phyloP scores from a whole-genome alignment of 2,888 invertebrate species.

The Augiades crinisus region DNA sequence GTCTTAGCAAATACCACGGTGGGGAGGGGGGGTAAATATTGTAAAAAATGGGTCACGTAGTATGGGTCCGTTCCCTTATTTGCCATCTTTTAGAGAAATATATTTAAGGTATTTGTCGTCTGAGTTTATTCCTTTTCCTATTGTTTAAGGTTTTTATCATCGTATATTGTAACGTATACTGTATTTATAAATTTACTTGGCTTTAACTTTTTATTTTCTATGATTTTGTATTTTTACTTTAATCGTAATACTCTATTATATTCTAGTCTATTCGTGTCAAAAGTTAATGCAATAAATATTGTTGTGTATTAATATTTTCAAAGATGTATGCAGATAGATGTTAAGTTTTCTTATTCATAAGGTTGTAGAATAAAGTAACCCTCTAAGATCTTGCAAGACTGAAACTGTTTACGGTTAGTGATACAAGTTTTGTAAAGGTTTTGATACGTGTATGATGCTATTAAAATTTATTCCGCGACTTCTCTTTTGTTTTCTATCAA shows the following conservation, averaged over 20 bases:
- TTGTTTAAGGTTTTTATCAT: too few species aligned
- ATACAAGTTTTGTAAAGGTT: slow-evolving; percentile 17
- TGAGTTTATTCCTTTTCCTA: too few species aligned
- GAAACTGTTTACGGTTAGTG: slow-evolving; percentile 29
- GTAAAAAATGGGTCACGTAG: too few species aligned
- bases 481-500: not conserved
- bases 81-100: too few species aligned
- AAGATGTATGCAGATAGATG: not conserved
- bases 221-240: too few species aligned
- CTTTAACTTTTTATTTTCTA: not conserved
- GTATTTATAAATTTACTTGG: not conserved
- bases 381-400: slow-evolving; percentile 25
- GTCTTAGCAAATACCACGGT: too few species aligned
- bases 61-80: too few species aligned
- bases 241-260: not conserved
- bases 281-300: not conserved
- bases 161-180: not conserved
- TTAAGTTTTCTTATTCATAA: not conserved
- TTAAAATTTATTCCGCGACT: not conserved
- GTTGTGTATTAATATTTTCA: not conserved
- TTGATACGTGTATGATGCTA: not conserved
- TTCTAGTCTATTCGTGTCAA: slow-evolving; percentile 8
- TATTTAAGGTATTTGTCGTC: too few species aligned
- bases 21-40: too few species aligned
- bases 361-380: not conserved